Evolutionary conservation across 2,888 invertebrate species (phyloP).

Genomic region (Biston stratarius): DNA sequence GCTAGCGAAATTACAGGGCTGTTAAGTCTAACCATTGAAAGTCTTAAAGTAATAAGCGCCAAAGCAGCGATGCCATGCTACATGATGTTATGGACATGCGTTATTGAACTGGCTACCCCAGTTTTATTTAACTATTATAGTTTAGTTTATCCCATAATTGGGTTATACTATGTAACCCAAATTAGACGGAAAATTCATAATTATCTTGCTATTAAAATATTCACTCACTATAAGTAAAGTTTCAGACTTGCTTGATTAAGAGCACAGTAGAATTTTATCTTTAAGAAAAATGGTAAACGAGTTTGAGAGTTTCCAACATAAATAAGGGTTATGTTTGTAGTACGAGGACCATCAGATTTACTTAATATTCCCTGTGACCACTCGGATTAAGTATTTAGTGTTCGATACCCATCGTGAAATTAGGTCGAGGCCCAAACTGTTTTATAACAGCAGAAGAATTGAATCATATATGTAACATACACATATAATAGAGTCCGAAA

Average conservation of each 20-base stretch:
- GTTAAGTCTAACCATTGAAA: too few species aligned
- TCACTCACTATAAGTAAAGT: conserved; percentile 35
- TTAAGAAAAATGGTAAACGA: conserved; percentile 56
- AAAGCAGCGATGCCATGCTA: too few species aligned
- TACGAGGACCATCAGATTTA: conserved; percentile 62
- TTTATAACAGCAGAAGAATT: not conserved
- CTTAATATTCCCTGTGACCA: conserved; percentile 46
- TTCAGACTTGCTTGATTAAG: conserved; percentile 51
- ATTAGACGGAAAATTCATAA: conserved; percentile 37
- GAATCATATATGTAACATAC: too few species aligned
- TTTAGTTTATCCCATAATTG: conserved; percentile 8
- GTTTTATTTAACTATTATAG: conserved; percentile 8
- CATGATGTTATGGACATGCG: too few species aligned
- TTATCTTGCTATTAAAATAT: conserved; percentile 40
- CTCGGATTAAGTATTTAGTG: conserved; percentile 21
- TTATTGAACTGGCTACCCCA: too few species aligned
- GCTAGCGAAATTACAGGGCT: too few species aligned
- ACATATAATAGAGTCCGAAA: not conserved
- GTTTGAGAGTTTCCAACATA: conserved; percentile 59
- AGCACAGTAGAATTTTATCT: conserved; percentile 57
- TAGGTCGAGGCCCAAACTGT: not conserved
- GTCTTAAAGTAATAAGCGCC: too few species aligned
- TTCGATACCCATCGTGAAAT: conserved; percentile 5
- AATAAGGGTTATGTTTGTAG: conserved; percentile 67
- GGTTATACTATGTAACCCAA: conserved; percentile 1